Percentiles rank a stretch among this genome's conserved stretches.
phyloP scores from a whole-genome alignment of 2,888 invertebrate genomes.

The Agelastica alni region DNA sequence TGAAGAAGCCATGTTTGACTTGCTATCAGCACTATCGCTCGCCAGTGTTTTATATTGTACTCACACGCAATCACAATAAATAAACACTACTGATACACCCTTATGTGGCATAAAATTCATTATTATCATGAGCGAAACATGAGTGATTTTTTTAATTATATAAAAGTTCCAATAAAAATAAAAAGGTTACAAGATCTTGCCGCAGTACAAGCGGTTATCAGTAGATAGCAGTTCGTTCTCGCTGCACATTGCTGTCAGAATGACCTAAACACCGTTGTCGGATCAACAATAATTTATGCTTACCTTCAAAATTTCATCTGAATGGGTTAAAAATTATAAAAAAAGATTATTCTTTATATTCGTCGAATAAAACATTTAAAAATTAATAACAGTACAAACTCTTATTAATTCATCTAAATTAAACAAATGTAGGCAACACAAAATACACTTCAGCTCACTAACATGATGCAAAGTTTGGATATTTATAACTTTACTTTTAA shows the following conservation, averaged over 20 bases:
- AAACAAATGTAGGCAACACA: no score
- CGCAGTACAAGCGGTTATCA: conserved; percentile 49
- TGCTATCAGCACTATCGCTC: conserved; percentile 57
- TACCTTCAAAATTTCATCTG: no score
- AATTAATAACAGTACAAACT: no score
- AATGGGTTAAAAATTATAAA: no score
- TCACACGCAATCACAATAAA: conserved; percentile 50
- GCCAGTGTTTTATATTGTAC: conserved; percentile 49
- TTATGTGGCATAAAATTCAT: conserved; percentile 65
- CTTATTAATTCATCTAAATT: no score
- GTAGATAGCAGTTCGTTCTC: conserved; percentile 41
- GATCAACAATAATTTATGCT: no score
- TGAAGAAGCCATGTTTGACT: conserved; percentile 81
- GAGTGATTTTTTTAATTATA: conserved; percentile 47
- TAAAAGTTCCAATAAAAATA: conserved; percentile 48
- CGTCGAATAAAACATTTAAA: no score
- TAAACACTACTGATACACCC: conserved; percentile 48
- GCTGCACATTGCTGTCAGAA: conserved; percentile 41
- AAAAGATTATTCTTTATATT: no score
- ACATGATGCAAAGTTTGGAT: no score
- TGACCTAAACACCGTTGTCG: conserved; percentile 32
- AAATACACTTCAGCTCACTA: no score
- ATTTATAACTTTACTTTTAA: no score
- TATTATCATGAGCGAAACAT: conserved; percentile 74
- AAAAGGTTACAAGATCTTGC: conserved; percentile 54